A percentile compares a stretch with the other conserved stretches of the same genome.
Evolutionary conservation across 2,888 invertebrate genomes (phyloP).

Genomic region (Mellilla xanthometata): DNA sequence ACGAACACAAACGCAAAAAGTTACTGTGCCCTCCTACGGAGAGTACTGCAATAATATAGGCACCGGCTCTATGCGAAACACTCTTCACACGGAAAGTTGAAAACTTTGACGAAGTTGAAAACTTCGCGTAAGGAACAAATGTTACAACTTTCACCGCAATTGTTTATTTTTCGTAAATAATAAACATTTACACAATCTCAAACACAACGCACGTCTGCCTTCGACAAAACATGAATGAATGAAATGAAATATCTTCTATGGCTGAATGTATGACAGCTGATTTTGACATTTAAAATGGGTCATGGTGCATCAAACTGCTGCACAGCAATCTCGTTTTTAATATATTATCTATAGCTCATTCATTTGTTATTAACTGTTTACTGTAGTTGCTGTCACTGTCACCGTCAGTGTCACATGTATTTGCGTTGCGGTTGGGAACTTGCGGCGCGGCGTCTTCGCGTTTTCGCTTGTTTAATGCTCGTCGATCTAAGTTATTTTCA

Average conservation of each 20-base stretch:
- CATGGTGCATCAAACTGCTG: not conserved
- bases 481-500: no score
- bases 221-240: conserved; percentile 14
- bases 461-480: no score
- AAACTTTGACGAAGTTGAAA: no score
- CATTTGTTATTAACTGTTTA: no score
- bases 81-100: no score
- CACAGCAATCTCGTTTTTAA: no score
- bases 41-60: conserved; percentile 21
- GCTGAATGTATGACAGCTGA: not conserved
- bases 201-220: conserved; percentile 13
- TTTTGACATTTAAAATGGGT: not conserved
- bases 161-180: conserved; percentile 12
- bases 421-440: no score
- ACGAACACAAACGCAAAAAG: conserved; percentile 48
- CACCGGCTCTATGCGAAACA: not conserved
- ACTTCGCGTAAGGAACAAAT: no score
- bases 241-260: not conserved
- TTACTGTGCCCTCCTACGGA: conserved; percentile 9
- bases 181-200: conserved; percentile 4
- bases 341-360: no score
- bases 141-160: not conserved
- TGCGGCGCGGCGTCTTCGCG: no score
- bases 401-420: no score
- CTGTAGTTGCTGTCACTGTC: no score